Conservation (phyloP, 2,888 invertebrate genomes). For the Frankliniella intonsa region DNA sequence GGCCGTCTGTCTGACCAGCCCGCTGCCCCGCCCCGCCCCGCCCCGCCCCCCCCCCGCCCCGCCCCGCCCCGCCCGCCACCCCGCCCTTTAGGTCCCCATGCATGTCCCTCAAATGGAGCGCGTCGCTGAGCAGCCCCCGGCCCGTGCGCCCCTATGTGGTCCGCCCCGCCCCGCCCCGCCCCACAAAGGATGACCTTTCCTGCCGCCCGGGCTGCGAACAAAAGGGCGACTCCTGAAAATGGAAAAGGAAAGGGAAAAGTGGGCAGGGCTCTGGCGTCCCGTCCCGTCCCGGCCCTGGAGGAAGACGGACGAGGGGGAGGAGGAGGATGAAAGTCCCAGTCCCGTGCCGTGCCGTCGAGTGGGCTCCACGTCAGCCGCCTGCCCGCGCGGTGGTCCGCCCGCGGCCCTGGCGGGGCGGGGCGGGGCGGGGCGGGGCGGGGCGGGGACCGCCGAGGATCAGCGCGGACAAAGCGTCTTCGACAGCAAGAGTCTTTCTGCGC, state of each 20-base stretch:
- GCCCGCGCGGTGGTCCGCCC: too few species aligned
- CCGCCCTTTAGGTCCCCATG: neutral
- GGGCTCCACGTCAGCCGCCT: too few species aligned
- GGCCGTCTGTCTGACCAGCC: too few species aligned
- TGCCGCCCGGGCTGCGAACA: neutral
- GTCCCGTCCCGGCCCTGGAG: neutral
- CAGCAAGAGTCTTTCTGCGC: neutral
- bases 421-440: neutral
- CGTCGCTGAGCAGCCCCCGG: neutral
- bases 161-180: neutral
- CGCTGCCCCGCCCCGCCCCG: neutral
- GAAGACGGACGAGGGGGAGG: neutral
- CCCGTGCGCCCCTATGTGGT: neutral
- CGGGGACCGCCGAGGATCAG: neutral
- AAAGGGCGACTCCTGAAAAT: constrained; percentile 1
- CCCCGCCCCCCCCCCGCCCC: neutral
- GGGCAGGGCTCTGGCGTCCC: neutral
- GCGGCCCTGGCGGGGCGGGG: too few species aligned
- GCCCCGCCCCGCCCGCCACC: neutral
- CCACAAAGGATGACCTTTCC: constrained; percentile 6
- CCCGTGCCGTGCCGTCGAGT: too few species aligned
- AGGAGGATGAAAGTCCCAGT: neutral
- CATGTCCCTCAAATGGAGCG: neutral
- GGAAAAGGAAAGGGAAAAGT: neutral
- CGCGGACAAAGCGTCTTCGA: neutral